These are phyloP conservation scores for Ahaetulla prasina DNA, from an alignment of 2,113 vertebrate genomes.

Conservation along the genomic window DNA sequence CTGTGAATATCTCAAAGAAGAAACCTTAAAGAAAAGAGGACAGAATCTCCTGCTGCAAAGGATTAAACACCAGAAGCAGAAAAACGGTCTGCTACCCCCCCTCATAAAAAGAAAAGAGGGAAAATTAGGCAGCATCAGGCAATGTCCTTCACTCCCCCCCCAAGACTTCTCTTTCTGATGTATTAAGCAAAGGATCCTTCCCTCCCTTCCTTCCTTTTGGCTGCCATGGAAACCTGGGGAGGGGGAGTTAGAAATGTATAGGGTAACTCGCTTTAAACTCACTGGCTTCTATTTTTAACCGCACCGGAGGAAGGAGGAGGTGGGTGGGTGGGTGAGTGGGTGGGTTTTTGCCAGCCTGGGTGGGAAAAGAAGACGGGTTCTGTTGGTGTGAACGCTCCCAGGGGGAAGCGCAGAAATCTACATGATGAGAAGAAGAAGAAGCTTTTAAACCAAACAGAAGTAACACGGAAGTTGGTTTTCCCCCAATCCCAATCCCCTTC, in stretches of 20 bases:
- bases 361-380: not conserved
- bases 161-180: not conserved
- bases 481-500: not conserved
- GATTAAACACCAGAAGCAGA: not conserved
- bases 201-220: not conserved
- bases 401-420: not conserved
- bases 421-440: not conserved
- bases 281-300: not conserved
- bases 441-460: not conserved
- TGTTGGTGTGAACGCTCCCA: not conserved
- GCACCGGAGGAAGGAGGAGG: not conserved
- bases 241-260: not conserved
- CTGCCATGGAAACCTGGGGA: not conserved
- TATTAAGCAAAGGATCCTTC: not conserved
- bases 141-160: not conserved
- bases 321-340: not conserved
- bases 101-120: not conserved
- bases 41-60: not conserved
- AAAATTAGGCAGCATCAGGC: not conserved
- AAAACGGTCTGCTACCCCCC: not conserved
- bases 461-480: not conserved
- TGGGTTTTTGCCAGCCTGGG: not conserved
- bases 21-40: not conserved
- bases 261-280: not conserved
- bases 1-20: not conserved